phyloP scores from a whole-genome alignment of 1,140 invertebrate species.

The Paraescarpia echinospica region DNA sequence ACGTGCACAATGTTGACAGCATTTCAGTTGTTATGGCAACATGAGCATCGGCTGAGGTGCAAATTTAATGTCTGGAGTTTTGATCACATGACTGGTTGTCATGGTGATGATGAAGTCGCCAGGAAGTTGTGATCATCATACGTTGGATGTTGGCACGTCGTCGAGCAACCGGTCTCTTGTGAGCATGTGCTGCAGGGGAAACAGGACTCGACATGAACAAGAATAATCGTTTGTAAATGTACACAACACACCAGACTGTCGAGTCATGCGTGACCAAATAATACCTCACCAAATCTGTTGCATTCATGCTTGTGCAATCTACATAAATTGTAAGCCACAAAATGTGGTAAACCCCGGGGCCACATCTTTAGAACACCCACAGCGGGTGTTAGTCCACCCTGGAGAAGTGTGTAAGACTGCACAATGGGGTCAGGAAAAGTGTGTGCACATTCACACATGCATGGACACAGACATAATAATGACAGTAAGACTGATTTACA shows the following conservation, averaged over 20 bases:
- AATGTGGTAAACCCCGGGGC: neutral
- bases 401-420: neutral
- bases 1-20: neutral
- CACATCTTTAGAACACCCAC: no score
- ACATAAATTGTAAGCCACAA: neutral
- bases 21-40: neutral
- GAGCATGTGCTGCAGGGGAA: slow-evolving; percentile 18
- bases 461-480: neutral
- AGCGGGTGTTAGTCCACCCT: neutral
- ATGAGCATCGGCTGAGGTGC: neutral
- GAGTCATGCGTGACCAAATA: neutral
- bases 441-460: neutral
- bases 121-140: slow-evolving; percentile 3
- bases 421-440: neutral
- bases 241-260: neutral
- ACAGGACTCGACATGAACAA: neutral
- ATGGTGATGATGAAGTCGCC: neutral
- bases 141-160: slow-evolving; percentile 23
- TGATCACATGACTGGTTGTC: neutral
- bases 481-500: neutral
- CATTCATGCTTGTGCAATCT: neutral
- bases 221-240: neutral
- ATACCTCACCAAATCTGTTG: neutral
- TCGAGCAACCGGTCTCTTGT: slow-evolving; percentile 19
- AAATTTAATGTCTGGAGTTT: neutral